Base-by-base conservation (phyloP, 2,797 vertebrate species). In the Chloroceryle amazona region DNA sequence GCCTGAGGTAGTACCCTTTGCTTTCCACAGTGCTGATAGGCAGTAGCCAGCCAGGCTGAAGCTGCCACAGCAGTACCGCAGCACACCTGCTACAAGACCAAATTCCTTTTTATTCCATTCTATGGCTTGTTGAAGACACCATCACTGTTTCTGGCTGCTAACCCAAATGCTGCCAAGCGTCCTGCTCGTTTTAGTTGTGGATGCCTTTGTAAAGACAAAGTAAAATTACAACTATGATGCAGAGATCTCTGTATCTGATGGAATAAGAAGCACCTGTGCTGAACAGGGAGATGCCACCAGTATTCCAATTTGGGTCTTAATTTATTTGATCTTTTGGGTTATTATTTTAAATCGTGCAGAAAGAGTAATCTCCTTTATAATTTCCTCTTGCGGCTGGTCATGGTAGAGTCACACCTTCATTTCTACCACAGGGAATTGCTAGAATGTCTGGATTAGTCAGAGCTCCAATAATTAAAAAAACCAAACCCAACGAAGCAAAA, bases 351-450 rank as follows among this genome's bases (percentile, higher is more conserved):
- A 76, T 88, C 57, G 82, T 86, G 68, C 33, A 62, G 26, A 20
- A 62, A 67, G 90, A 90, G 51, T 94, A 71, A 84, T 72, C 61
- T 86, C 63, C 39, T 55, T 86, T 82, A 96, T 76, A 90, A 93
- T 95, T 96, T 96, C 91, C 88, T 95, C 73, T 94, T 57, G 75
- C 0, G 2, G 66, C 58, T 93, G 39, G 44, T 94, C 57, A 26
- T 15, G 33, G 19, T 84, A 44, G 31, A 86, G n/a, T 84, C 66
- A 92, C 0, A 33, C 84, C 81, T 93, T 61, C 37, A 87, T 92
- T 93, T 80, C 67, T 93, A 41, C 88, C 78, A 29, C 83, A 85
- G 74, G 78, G 86, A 90, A 82, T 94, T 90, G 90, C 54, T 95
- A 85, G 60, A 90, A 95, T 95, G 75, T 72, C 72, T 28, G 19